Percentiles rank a stretch among this genome's conserved stretches.
These are phyloP conservation scores for Ageneiosus marmoratus DNA, from an alignment of 2,113 vertebrate genomes.

Conservation along the genomic window DNA sequence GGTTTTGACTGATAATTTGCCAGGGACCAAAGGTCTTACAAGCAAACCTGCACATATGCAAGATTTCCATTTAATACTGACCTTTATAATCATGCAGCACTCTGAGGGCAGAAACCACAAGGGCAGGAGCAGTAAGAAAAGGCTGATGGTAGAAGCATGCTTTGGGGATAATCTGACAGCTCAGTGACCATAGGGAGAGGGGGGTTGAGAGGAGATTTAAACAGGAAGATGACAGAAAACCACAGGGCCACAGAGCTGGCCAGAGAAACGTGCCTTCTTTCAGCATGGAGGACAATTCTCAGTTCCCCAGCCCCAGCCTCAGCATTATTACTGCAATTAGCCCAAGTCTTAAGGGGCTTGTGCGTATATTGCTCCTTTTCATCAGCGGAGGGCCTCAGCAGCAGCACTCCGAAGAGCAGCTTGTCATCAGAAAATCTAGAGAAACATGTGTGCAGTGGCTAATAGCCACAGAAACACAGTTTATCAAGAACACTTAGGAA, in stretches of 20 bases:
- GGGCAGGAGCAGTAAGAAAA: slow-evolving; percentile 23
- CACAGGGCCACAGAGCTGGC: slow-evolving; percentile 51
- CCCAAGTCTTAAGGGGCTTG: slow-evolving; percentile 67
- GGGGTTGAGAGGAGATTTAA: slow-evolving; percentile 35
- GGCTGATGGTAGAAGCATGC: slow-evolving; percentile 41
- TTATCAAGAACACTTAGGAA: background rate
- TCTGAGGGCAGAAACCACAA: slow-evolving; percentile 40
- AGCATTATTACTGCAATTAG: slow-evolving; percentile 69
- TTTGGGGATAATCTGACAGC: slow-evolving; percentile 49
- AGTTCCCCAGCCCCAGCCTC: slow-evolving; percentile 52
- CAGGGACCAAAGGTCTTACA: slow-evolving; percentile 43
- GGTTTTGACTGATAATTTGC: slow-evolving; percentile 43
- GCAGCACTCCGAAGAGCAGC: slow-evolving; percentile 62
- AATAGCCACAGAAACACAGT: slow-evolving; percentile 4
- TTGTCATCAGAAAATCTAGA: slow-evolving; percentile 33
- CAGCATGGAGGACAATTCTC: slow-evolving; percentile 38
- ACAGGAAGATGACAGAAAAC: slow-evolving; percentile 47
- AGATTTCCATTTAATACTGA: slow-evolving; percentile 44
- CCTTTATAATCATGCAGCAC: slow-evolving; percentile 35
- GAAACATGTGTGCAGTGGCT: slow-evolving; percentile 33
- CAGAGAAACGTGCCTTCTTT: slow-evolving; percentile 47
- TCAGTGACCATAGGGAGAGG: slow-evolving; percentile 35
- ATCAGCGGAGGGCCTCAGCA: slow-evolving; percentile 67
- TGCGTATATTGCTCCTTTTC: slow-evolving; percentile 67
- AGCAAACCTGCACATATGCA: slow-evolving; percentile 41